phyloP scores from a whole-genome alignment of 2,113 vertebrate genomes.

The Gracilinanus agilis region DNA sequence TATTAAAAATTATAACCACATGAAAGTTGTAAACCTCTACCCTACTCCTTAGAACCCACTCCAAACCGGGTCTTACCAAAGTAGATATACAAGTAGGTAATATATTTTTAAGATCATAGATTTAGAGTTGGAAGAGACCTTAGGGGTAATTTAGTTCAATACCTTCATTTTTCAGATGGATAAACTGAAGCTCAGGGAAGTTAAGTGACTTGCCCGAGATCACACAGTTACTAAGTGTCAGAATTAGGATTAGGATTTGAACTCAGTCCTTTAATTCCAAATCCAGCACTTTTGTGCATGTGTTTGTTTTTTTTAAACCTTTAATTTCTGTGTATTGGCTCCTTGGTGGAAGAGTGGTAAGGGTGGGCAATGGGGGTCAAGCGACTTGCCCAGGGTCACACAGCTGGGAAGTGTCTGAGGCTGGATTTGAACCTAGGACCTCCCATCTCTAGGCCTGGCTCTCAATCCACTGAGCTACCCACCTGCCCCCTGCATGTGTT shows the following conservation, averaged over 20 bases:
- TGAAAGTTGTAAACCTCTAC: background rate
- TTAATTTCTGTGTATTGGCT: too few species aligned
- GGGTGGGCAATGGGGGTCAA: too few species aligned
- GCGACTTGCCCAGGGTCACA: too few species aligned
- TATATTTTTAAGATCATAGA: background rate
- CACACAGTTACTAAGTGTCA: background rate
- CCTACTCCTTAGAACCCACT: background rate
- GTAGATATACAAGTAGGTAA: background rate
- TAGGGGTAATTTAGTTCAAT: background rate
- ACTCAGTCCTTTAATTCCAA: background rate
- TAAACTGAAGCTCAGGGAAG: background rate
- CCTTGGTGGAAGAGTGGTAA: too few species aligned
- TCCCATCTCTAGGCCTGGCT: too few species aligned
- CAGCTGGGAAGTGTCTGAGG: too few species aligned
- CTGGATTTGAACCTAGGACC: too few species aligned
- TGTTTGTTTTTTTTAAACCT: too few species aligned
- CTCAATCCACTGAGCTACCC: too few species aligned
- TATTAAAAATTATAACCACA: background rate
- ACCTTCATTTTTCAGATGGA: background rate
- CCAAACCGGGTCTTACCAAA: background rate
- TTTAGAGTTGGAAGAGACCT: background rate
- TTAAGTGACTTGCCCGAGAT: background rate
- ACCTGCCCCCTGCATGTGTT: too few species aligned
- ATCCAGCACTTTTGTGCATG: background rate
- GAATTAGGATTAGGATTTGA: background rate